Base-by-base conservation (phyloP, 2,797 vertebrate genomes). In the Chelon labrosus region DNA sequence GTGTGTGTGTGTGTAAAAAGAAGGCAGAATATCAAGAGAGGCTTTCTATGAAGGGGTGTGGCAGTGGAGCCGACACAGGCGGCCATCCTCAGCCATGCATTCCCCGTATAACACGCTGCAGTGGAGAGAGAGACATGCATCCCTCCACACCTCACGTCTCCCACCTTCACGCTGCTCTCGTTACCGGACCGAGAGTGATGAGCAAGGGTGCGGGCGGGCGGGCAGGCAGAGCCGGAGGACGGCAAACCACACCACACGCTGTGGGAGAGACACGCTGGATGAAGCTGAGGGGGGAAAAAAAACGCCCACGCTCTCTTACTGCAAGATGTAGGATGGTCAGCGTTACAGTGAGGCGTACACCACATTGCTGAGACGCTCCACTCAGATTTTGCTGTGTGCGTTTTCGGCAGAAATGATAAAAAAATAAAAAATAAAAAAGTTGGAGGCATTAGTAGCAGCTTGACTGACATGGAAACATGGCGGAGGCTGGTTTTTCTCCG, bases 41-140 rank as follows among this genome's bases (percentile, higher is more conserved):
- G 53, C 20, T 67, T 27, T 76, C 52, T 74, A 25, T 49, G 73
- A 83, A 93, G 92, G 91, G 92, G 91, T 90, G 91, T 90, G 90
- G 92, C 91, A 79, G 75, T 51, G 7, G 60, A 70, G 62, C 44
- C 5, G 17, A 75, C 9, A 47, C 70, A 47, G 41, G 9, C 73
- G 46, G 14, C 25, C 78, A 65, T 75, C 76, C 68, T 55, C 58
- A 35, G 77, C 50, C 14, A 49, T 44, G 16, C 38, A 73, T 20
- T 46, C 47, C 19, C 13, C 7, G 52, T 5, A 22, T 5, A 22
- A 64, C 61, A 65, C 42, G 70, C 59, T 53, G 71, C 70, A 49
- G 63, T 62, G 42, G 8, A 52, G 3, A 4, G 8, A 52, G 3
- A 4, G 25, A 13, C 75, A 37, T 5, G 20, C 53, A 5, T 75